Evolutionary conservation across 1,140 invertebrate species (phyloP), one percentile per base, ranked within the genome.

Genomic region (Lepidurus apus): DNA sequence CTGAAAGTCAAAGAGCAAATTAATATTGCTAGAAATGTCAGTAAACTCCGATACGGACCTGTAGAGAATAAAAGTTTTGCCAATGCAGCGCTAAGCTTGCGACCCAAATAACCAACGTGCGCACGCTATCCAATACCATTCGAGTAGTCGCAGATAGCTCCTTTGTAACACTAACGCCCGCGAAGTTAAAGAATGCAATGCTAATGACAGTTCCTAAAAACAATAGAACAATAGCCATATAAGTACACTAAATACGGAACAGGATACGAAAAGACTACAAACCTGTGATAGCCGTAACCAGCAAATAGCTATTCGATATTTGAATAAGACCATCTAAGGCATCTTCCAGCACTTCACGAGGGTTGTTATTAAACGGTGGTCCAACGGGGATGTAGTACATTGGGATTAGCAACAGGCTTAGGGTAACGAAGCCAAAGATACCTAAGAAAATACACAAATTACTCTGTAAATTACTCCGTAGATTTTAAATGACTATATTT

Each of bases 131-230:
- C 44, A 98, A 87, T 7, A 98, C 92, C 92, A 97, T 95, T 81
- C 96, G 88, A 2, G 95, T 96, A 1, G 95, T 97, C 13, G 95
- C 95, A 73, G 91, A 95, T 80, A 95, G 89, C 85, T 97, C 93
- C 87, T 98, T 98, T 0, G 96, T 96, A n/a, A 99, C 93, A 83
- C 92, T 95, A 34, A 98, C 92, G 26, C 96, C 96, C 83, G 95
- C 92, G 86, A 96, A 98, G 85, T 98, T 98, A 87, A 98, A 98
- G 84, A 98, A 96, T 2, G 96, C 95, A 82, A 98, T 98, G 77
- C 95, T 97, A 7, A 97, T 82, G 13, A 93, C 89, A n/a, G 94
- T 96, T 80, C 93, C 93, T 90, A 85, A 47, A 83, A 89, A 43
- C 47, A 24, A 73, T 82, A 76, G 24, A 21, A 2, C 47, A 77